Percentiles rank a stretch among this genome's conserved stretches.
Conservation (phyloP, 2,113 vertebrate species). For the Cynoglossus semilaevis region DNA sequence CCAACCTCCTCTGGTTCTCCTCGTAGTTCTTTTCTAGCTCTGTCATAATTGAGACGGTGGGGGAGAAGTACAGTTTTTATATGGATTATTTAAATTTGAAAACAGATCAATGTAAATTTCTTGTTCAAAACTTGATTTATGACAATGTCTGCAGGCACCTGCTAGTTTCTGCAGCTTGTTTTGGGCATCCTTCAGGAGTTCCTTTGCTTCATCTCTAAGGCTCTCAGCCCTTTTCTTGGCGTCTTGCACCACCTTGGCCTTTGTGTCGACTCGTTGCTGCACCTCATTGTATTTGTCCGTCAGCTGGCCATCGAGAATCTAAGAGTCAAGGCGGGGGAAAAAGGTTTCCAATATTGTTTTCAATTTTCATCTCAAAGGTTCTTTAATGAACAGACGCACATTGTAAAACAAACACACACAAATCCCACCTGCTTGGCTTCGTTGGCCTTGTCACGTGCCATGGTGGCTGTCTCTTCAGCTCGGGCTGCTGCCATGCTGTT, state of each 20-base stretch:
- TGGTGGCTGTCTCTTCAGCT: conserved; percentile 85
- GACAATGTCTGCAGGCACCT: conserved; percentile 72
- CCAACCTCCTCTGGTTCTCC: conserved; percentile 85
- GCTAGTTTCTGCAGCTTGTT: conserved; percentile 85
- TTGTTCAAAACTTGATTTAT: neutral
- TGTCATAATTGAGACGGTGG: conserved; percentile 46
- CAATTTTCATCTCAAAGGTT: too few relatives aligned
- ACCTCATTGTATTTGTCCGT: conserved; percentile 86
- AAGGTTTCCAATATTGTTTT: too few relatives aligned
- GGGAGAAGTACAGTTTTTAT: neutral
- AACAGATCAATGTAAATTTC: too few relatives aligned
- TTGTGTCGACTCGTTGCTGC: conserved; percentile 84
- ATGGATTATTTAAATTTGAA: neutral
- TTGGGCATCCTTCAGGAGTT: conserved; percentile 84
- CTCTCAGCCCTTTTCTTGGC: conserved; percentile 85
- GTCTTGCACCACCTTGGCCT: conserved; percentile 80
- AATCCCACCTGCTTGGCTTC: conserved; percentile 93
- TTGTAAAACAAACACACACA: neutral
- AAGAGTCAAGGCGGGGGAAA: conserved; percentile 18
- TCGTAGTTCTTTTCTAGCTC: conserved; percentile 90
- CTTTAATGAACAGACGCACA: too few relatives aligned
- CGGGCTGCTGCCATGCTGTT: conserved; percentile 88
- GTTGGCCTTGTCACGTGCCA: conserved; percentile 82
- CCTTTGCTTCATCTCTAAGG: conserved; percentile 85
- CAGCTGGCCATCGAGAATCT: conserved; percentile 88